Percentiles rank a stretch among this genome's conserved stretches.
Evolutionary conservation across 2,797 vertebrate species (phyloP).

Genomic region (Leptodactylus fallax): DNA sequence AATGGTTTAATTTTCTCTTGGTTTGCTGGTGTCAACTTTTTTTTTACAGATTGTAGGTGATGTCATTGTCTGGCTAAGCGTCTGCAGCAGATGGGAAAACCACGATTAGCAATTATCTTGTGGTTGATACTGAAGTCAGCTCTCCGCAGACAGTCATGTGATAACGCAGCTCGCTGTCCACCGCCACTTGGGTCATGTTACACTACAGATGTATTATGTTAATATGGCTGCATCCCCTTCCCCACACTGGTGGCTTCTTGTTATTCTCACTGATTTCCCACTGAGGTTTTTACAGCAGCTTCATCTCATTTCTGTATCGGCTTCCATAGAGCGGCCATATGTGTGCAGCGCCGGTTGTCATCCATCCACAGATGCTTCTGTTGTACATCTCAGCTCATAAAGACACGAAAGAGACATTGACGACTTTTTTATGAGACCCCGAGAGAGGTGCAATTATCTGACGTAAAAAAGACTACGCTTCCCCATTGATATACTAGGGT

Average conservation of each 20-base stretch:
- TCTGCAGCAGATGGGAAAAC: constrained; percentile 45
- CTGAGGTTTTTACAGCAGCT: neutral
- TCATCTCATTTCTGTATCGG: neutral
- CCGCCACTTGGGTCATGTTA: neutral
- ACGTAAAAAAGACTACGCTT: neutral
- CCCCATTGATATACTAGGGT: neutral
- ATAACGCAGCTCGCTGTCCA: neutral
- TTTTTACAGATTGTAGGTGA: constrained; percentile 37
- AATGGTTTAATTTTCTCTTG: constrained; percentile 35
- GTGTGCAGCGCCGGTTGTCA: neutral
- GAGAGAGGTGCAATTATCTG: neutral
- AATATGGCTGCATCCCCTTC: neutral
- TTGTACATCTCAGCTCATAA: neutral
- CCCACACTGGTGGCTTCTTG: neutral
- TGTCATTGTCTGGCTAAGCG: constrained; percentile 39
- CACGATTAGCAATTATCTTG: constrained; percentile 40
- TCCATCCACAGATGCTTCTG: constrained; percentile 23
- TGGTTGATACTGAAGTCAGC: constrained; percentile 9
- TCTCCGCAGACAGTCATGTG: constrained; percentile 23
- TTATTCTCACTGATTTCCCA: constrained; percentile 5
- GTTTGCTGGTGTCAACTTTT: constrained; percentile 23
- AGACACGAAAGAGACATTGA: neutral
- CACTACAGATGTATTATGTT: constrained; percentile 13
- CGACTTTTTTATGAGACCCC: neutral
- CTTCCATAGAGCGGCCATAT: constrained; percentile 23